Evolutionary conservation across 2,888 invertebrate species (phyloP), one percentile per base, ranked within the genome.

Genomic region (Congeria kusceri): DNA sequence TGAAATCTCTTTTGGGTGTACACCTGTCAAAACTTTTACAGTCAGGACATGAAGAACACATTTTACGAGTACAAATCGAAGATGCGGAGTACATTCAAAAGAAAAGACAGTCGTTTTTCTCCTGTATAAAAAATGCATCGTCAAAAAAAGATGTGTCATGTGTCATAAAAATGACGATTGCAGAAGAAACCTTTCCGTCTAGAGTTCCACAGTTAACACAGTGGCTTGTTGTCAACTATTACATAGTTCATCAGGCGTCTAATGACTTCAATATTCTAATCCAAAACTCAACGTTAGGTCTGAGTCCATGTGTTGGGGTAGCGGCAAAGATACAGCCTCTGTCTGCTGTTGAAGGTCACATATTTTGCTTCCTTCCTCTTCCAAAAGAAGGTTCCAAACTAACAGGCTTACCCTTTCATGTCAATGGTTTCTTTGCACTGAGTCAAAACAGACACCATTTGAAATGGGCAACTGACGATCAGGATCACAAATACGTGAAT

Each of bases 341-440:
- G 15, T 29, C 23, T 59, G 61, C 20, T 0, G 18, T 32, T 47
- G 72, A 76, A 56, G 91, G 92, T 23, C 91, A 91, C 56, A 82
- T 91, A 4, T 92, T 90, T 75, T 91, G 91, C 71, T 90, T 91
- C 70, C 81, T 92, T 27, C 92, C 92, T 15, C 86, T 92, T 15
- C 90, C 92, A 7, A 53, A 84, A 23, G 87, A 88, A 57, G 70
- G 77, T 13, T 77, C 86, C 58, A 86, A 83, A 49, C 79, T 85
- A 18, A 90, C 91, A 5, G 92, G 92, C 11, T 84, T 91, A 13
- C 91, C 91, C 0, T 84, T 91, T 2, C 91, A 92, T 73, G 86
- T 92, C 27, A 91, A 91, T 73, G 92, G 91, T 9, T 90, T 86
- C 78, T 92, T 92, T 77, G 89, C 90, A 7, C 68, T 92, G 13